phyloP scores from a whole-genome alignment of 2,113 vertebrate species.

The Callaeas wilsoni region DNA sequence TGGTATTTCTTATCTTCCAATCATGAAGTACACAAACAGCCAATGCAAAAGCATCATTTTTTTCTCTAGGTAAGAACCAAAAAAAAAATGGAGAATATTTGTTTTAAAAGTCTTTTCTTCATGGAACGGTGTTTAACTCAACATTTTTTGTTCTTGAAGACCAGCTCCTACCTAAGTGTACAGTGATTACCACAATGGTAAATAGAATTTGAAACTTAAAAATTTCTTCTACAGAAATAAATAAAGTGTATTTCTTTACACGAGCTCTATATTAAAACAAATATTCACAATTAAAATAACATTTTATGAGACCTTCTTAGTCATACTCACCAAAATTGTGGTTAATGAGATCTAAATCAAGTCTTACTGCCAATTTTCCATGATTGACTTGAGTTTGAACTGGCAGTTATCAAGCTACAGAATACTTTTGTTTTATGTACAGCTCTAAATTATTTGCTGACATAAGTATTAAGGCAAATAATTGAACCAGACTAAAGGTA shows the following conservation, averaged over 20 bases:
- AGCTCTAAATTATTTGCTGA: background rate
- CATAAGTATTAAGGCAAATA: background rate
- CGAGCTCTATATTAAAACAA: background rate
- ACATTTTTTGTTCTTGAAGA: background rate
- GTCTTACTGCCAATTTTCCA: background rate
- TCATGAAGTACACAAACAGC: background rate
- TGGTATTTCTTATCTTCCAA: background rate
- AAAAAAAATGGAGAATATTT: background rate
- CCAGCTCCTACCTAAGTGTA: background rate
- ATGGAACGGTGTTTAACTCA: background rate
- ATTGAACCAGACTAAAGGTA: background rate
- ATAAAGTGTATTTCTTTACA: background rate
- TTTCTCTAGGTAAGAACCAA: background rate
- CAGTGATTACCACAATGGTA: background rate
- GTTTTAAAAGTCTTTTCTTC: background rate
- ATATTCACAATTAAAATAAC: background rate
- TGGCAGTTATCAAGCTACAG: background rate
- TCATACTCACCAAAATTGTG: background rate
- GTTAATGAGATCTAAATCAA: background rate
- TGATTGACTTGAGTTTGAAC: background rate
- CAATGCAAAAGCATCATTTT: background rate
- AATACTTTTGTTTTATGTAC: background rate
- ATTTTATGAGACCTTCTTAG: background rate
- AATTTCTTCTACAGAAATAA: background rate
- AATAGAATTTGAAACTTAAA: background rate